Evolutionary conservation across 2,888 invertebrate species (phyloP).

Genomic region (Buathra laborator): DNA sequence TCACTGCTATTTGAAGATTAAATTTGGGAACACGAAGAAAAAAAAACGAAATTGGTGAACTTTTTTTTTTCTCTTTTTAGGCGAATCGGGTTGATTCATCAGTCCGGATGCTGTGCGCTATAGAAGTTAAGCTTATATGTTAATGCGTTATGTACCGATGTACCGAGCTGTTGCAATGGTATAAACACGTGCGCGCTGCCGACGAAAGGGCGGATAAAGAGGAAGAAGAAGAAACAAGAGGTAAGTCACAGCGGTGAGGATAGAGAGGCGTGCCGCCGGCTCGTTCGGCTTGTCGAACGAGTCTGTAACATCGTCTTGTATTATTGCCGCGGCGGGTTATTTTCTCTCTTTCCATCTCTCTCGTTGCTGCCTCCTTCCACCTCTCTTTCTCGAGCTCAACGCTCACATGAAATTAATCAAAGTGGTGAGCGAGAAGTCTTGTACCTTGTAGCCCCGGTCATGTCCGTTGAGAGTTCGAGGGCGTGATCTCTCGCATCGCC

Average conservation of each 20-base stretch:
- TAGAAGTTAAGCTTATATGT: constrained; percentile 57
- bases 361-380: constrained; percentile 61
- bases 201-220: constrained; percentile 18
- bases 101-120: not conserved
- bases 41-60: too few species aligned
- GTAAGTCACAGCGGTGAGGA: constrained; percentile 67
- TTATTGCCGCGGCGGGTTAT: constrained; percentile 68
- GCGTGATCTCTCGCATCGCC: constrained; percentile 70
- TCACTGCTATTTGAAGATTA: not conserved
- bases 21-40: not conserved
- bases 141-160: constrained; percentile 68
- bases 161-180: constrained; percentile 48
- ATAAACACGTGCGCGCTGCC: constrained; percentile 49
- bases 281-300: constrained; percentile 79
- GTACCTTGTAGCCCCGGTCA: constrained; percentile 68
- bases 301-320: constrained; percentile 76
- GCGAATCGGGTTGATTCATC: constrained; percentile 1
- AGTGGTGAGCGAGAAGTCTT: constrained; percentile 66
- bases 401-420: constrained; percentile 79
- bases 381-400: constrained; percentile 56
- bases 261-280: constrained; percentile 68
- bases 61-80: not conserved
- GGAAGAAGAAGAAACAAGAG: constrained; percentile 54
- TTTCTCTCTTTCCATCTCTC: constrained; percentile 47
- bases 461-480: constrained; percentile 67